Conservation (phyloP, 2,797 vertebrate species). For the Euphonia xanthogaster region DNA sequence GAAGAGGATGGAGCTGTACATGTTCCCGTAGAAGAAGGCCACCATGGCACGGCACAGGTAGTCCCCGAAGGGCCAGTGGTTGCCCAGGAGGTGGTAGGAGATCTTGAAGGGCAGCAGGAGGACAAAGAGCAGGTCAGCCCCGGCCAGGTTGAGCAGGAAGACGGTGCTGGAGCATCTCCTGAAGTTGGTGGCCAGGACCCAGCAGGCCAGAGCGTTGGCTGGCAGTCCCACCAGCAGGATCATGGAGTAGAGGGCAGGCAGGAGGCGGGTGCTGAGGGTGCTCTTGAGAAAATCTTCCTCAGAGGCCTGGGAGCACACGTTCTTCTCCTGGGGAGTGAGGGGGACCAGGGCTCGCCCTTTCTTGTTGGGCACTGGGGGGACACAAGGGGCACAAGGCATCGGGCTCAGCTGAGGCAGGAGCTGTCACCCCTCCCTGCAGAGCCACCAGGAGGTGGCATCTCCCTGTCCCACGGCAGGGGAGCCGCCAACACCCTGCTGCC, state of each 20-base stretch:
- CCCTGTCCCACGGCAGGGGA: accelerated
- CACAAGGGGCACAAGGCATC: not conserved
- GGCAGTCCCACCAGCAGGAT: slow-evolving; percentile 73
- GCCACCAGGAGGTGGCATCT: not conserved
- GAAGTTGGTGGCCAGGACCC: slow-evolving; percentile 47
- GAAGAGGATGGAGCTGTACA: slow-evolving; percentile 69
- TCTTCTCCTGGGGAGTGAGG: not conserved
- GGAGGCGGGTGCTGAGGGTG: slow-evolving; percentile 47
- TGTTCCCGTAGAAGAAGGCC: slow-evolving; percentile 55
- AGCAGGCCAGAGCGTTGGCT: slow-evolving; percentile 40
- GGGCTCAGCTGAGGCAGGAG: not conserved
- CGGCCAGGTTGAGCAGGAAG: slow-evolving; percentile 54
- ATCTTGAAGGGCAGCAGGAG: slow-evolving; percentile 67
- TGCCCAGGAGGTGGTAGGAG: slow-evolving; percentile 59
- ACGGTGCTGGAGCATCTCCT: slow-evolving; percentile 46
- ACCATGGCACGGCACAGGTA: slow-evolving; percentile 31
- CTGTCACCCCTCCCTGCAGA: not conserved
- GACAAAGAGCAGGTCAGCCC: slow-evolving; percentile 39
- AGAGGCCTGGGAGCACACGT: accelerated
- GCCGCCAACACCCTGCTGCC: not conserved
- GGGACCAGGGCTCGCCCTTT: not conserved
- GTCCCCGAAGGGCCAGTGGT: slow-evolving; percentile 68
- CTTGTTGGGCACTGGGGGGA: accelerated
- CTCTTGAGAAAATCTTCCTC: slow-evolving; percentile 1
- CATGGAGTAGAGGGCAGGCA: slow-evolving; percentile 76